Evolutionary conservation across 2,888 invertebrate species (phyloP).

Genomic region (Clivina fossor): DNA sequence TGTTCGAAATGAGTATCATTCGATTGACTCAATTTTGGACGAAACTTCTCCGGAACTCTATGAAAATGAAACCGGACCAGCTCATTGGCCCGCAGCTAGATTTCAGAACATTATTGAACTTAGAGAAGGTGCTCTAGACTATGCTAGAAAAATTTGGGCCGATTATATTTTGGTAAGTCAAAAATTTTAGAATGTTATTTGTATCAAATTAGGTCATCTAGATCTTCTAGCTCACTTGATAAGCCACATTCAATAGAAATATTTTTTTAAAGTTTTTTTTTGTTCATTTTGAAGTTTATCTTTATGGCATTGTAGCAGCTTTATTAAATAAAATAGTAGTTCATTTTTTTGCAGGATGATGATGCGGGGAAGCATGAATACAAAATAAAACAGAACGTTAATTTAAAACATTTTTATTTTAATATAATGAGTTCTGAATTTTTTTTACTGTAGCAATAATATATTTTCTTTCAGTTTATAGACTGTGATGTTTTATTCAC

Average conservation of each 20-base stretch:
- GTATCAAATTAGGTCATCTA: no score
- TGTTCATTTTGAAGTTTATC: no score
- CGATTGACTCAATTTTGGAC: constrained; percentile 62
- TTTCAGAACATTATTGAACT: constrained; percentile 78
- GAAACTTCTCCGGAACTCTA: constrained; percentile 50
- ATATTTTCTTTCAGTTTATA: constrained; percentile 64
- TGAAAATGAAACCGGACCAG: constrained; percentile 63
- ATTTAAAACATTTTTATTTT: no score
- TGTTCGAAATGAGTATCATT: constrained; percentile 68
- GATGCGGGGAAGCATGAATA: no score
- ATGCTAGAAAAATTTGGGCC: constrained; percentile 79
- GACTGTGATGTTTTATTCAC: constrained; percentile 85
- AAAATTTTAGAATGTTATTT: not conserved
- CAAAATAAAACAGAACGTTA: no score
- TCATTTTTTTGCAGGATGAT: no score
- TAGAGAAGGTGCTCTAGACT: constrained; percentile 72
- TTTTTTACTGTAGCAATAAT: constrained; percentile 4
- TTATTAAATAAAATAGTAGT: no score
- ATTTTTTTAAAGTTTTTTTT: no score
- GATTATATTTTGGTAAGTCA: constrained; percentile 82
- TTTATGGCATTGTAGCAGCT: no score
- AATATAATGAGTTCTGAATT: constrained; percentile 7
- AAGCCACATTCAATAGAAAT: no score
- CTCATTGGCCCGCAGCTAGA: constrained; percentile 75
- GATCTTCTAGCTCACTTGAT: no score